These are phyloP conservation scores for Heliconius hermathena DNA, from an alignment of 1,140 invertebrate genomes.

Conservation along the genomic window DNA sequence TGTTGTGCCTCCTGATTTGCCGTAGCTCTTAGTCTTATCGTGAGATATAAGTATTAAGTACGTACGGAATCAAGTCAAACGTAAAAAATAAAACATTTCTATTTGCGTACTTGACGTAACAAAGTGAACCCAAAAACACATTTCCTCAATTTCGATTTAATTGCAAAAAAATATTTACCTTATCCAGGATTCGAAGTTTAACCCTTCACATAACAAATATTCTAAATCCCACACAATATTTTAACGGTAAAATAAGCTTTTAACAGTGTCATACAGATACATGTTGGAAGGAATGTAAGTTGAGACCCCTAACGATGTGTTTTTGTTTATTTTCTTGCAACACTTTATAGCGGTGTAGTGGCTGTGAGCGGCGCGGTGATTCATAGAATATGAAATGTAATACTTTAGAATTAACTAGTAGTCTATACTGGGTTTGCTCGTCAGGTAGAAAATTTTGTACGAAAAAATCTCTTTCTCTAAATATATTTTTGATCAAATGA, in stretches of 20 bases:
- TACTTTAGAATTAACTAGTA: background rate
- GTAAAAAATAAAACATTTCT: too few species aligned
- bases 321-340: conserved; percentile 36
- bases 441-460: background rate
- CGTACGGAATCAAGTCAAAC: too few species aligned
- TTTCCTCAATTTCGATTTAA: too few species aligned
- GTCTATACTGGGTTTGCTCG: background rate
- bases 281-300: conserved; percentile 38
- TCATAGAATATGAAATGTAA: conserved; percentile 15
- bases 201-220: background rate
- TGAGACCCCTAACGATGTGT: conserved; percentile 34
- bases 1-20: too few species aligned
- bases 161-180: background rate
- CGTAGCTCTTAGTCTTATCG: too few species aligned
- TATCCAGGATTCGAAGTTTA: background rate
- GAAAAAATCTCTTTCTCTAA: too few species aligned
- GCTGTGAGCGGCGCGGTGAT: conserved; percentile 10
- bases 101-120: too few species aligned
- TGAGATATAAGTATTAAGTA: too few species aligned
- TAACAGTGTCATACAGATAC: background rate
- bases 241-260: background rate
- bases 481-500: too few species aligned
- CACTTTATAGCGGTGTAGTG: conserved; percentile 23
- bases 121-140: too few species aligned
- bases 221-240: background rate